Conservation (phyloP, 2,797 vertebrate genomes). For the Molossus alvarezi region DNA sequence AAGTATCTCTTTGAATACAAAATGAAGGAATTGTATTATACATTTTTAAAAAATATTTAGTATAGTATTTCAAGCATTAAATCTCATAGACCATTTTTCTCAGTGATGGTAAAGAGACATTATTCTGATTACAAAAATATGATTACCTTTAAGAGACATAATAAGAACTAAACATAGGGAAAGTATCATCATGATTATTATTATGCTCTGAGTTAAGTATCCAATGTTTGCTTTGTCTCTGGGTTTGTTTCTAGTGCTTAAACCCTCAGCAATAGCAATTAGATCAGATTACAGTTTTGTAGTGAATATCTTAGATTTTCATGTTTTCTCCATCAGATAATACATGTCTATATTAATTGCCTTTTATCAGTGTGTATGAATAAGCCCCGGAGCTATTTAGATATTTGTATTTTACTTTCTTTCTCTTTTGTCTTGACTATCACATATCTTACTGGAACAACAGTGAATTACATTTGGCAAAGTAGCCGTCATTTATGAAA, state of each 20-base stretch:
- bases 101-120: background rate
- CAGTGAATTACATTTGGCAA: slow-evolving; percentile 57
- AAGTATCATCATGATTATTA: background rate
- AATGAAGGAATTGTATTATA: background rate
- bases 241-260: background rate
- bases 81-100: background rate
- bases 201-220: background rate
- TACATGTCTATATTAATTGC: slow-evolving; percentile 48
- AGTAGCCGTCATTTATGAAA: slow-evolving; percentile 65
- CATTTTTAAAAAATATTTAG: background rate
- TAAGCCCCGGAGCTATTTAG: slow-evolving; percentile 46
- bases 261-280: background rate
- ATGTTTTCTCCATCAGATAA: slow-evolving; percentile 50
- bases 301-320: slow-evolving; percentile 70
- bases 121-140: background rate
- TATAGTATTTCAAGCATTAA: background rate
- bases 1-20: background rate
- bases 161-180: background rate
- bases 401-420: background rate
- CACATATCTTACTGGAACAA: slow-evolving; percentile 57
- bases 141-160: slow-evolving; percentile 28
- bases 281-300: background rate
- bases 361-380: background rate
- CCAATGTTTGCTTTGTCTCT: background rate
- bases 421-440: slow-evolving; percentile 47